phyloP scores from a whole-genome alignment of 1,140 invertebrate genomes.

The Pseudomyrmex gracilis region DNA sequence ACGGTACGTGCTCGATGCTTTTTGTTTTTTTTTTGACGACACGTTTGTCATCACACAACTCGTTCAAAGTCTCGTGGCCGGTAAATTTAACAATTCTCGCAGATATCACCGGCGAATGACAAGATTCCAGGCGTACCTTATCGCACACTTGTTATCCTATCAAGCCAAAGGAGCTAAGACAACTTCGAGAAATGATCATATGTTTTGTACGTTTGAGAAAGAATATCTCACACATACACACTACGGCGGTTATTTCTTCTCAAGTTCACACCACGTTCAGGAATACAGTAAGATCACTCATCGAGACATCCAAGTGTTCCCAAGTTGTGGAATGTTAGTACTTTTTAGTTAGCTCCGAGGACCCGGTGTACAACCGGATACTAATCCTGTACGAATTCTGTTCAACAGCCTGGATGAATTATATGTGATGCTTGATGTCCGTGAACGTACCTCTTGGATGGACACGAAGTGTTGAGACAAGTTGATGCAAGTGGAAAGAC shows the following conservation, averaged over 20 bases:
- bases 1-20: background rate
- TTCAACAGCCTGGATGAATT: conserved; percentile 66
- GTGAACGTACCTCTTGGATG: conserved; percentile 42
- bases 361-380: background rate
- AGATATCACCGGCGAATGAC: conserved; percentile 14
- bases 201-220: conserved; percentile 3
- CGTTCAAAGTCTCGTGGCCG: background rate
- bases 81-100: conserved; percentile 23
- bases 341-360: conserved; percentile 23
- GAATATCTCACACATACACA: background rate
- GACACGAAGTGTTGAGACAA: conserved; percentile 40
- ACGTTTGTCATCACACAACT: background rate
- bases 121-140: conserved; percentile 36
- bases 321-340: conserved; percentile 20
- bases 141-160: conserved; percentile 18
- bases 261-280: conserved; percentile 1
- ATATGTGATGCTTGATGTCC: conserved; percentile 54
- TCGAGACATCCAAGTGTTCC: conserved; percentile 17
- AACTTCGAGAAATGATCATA: background rate
- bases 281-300: conserved; percentile 26
- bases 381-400: conserved; percentile 55
- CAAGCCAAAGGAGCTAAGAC: conserved; percentile 17
- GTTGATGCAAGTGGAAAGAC: conserved; percentile 41
- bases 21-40: background rate
- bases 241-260: background rate